phyloP scores from a whole-genome alignment of 2,888 invertebrate genomes.

The Thumatha senex region DNA sequence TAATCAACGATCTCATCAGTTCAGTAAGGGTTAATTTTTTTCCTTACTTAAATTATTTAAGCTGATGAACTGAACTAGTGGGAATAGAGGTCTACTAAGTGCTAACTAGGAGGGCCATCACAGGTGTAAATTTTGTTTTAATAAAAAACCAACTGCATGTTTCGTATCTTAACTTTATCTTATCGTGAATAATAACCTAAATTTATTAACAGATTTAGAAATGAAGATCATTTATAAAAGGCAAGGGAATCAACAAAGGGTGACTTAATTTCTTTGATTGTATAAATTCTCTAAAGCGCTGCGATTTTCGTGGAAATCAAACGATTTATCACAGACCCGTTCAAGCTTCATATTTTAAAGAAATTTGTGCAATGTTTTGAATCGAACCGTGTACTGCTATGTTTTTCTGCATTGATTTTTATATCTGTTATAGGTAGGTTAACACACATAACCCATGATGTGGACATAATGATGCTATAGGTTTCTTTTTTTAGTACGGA shows the following conservation, averaged over 20 bases:
- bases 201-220: slow-evolving; percentile 18
- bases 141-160: slow-evolving; percentile 21
- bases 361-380: slow-evolving; percentile 25
- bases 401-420: no score
- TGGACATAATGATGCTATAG: no score
- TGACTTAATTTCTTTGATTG: slow-evolving; percentile 47
- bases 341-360: slow-evolving; percentile 33
- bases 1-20: no score
- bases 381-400: no score
- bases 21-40: no score
- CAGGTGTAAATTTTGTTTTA: slow-evolving; percentile 30
- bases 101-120: slow-evolving; percentile 26
- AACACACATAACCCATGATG: no score
- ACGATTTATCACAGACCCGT: slow-evolving; percentile 40
- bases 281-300: slow-evolving; percentile 43
- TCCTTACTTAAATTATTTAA: no score
- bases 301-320: slow-evolving; percentile 31
- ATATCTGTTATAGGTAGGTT: no score
- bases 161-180: slow-evolving; percentile 1
- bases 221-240: slow-evolving; percentile 42
- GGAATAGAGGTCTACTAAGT: background rate
- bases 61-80: no score
- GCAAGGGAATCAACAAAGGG: slow-evolving; percentile 41
- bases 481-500: no score
- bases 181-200: slow-evolving; percentile 11